These are phyloP conservation scores for Sebastes kiyomatsui DNA, from an alignment of 2,797 vertebrate genomes.

Conservation along the genomic window DNA sequence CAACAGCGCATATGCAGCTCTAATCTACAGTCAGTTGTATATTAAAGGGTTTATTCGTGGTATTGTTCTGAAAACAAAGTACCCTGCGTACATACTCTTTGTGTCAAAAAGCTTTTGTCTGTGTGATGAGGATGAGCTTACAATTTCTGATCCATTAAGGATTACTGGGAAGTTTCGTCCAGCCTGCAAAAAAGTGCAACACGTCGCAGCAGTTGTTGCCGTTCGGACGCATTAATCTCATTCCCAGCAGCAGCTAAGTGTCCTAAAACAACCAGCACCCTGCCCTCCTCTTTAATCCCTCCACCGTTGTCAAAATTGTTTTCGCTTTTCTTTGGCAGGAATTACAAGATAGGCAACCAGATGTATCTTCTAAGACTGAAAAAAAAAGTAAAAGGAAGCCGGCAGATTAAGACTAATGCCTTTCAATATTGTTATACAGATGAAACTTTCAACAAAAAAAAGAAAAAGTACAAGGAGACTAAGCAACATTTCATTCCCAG, in stretches of 20 bases:
- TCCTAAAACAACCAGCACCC: slow-evolving; percentile 55
- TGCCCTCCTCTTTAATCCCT: slow-evolving; percentile 66
- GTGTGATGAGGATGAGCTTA: slow-evolving; percentile 62
- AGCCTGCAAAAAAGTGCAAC: slow-evolving; percentile 68
- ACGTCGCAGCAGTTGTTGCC: slow-evolving; percentile 56
- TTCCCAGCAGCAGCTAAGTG: slow-evolving; percentile 68
- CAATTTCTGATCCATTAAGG: slow-evolving; percentile 67
- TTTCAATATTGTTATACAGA: slow-evolving; percentile 80
- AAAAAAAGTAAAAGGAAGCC: slow-evolving; percentile 58
- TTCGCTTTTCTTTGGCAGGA: slow-evolving; percentile 70
- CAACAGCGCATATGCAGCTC: slow-evolving; percentile 60
- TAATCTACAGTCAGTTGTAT: slow-evolving; percentile 55
- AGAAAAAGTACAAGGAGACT: slow-evolving; percentile 10
- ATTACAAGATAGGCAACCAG: slow-evolving; percentile 72
- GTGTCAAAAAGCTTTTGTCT: slow-evolving; percentile 60
- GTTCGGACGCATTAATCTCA: slow-evolving; percentile 68
- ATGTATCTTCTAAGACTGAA: slow-evolving; percentile 61
- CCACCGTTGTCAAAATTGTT: slow-evolving; percentile 68
- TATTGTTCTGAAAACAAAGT: slow-evolving; percentile 50
- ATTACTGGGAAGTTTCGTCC: slow-evolving; percentile 72
- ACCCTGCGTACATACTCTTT: slow-evolving; percentile 28
- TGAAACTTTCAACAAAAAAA: slow-evolving; percentile 58
- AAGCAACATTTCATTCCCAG: slow-evolving; percentile 53
- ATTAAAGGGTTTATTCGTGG: slow-evolving; percentile 63
- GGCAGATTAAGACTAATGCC: slow-evolving; percentile 75